Evolutionary conservation across 2,113 vertebrate genomes (phyloP).

Genomic region (Solenodon paradoxus): DNA sequence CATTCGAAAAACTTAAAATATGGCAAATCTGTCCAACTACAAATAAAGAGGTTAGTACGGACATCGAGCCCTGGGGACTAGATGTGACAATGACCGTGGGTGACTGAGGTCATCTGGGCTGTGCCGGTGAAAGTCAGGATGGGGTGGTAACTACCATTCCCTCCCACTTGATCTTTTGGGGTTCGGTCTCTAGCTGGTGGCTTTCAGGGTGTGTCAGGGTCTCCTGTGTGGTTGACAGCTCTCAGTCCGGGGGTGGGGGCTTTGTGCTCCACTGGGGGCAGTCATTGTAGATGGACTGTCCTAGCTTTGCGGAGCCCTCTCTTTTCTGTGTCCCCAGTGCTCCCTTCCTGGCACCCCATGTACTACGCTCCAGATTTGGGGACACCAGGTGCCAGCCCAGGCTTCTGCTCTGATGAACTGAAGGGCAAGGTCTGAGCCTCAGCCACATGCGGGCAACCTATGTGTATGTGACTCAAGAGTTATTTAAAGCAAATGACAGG

Average conservation of each 20-base stretch:
- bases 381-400: constrained; percentile 61
- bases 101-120: constrained; percentile 65
- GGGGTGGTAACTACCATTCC: background rate
- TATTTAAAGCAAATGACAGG: constrained; percentile 56
- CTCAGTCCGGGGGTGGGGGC: background rate
- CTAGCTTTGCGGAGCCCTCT: constrained; percentile 43
- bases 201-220: constrained; percentile 41
- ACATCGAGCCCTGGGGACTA: constrained; percentile 54
- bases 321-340: background rate
- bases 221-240: background rate
- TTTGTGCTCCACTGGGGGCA: constrained; percentile 7
- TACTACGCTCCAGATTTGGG: too few species aligned
- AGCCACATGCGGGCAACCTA: background rate
- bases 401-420: constrained; percentile 57
- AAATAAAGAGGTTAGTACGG: constrained; percentile 75
- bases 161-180: constrained; percentile 72
- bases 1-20: constrained; percentile 28
- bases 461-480: background rate
- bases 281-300: constrained; percentile 17
- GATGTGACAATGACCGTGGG: background rate
- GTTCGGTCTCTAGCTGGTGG: constrained; percentile 45
- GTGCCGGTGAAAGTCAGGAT: constrained; percentile 36
- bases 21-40: constrained; percentile 63
- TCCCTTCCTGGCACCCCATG: too few species aligned
- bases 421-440: background rate